Percentiles rank a stretch among this genome's conserved stretches.
These are phyloP conservation scores for Phorcus lineatus DNA, from an alignment of 2,888 invertebrate genomes.

Conservation along the genomic window DNA sequence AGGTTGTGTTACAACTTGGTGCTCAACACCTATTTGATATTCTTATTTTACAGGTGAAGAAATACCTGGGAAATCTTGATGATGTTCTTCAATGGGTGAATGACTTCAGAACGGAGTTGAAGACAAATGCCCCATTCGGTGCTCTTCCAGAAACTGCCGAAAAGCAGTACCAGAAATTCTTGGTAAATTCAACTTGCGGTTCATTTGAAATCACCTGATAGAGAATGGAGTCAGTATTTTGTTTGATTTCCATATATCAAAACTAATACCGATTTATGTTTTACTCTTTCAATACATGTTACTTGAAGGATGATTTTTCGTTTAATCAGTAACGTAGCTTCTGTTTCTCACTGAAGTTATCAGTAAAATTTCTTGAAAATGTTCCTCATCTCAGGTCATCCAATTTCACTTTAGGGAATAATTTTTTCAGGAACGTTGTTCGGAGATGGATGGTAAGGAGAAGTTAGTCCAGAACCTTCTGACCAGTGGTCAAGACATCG, in stretches of 20 bases:
- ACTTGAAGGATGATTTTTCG: too few species aligned
- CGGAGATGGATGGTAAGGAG: slow-evolving; percentile 65
- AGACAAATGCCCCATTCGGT: slow-evolving; percentile 70
- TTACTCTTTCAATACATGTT: too few species aligned
- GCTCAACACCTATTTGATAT: too few species aligned
- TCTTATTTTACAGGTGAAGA: slow-evolving; percentile 67
- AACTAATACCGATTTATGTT: too few species aligned
- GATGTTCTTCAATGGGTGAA: slow-evolving; percentile 70
- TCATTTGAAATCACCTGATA: background rate
- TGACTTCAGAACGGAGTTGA: slow-evolving; percentile 69
- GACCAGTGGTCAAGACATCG: slow-evolving; percentile 71
- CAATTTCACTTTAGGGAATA: too few species aligned
- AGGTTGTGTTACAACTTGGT: too few species aligned
- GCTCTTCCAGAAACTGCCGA: slow-evolving; percentile 73
- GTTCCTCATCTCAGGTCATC: too few species aligned
- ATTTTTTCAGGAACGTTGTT: slow-evolving; percentile 61
- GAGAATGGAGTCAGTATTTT: background rate
- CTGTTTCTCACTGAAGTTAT: too few species aligned
- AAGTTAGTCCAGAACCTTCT: slow-evolving; percentile 66
- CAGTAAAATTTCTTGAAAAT: too few species aligned
- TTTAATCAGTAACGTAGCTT: too few species aligned
- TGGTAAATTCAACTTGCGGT: slow-evolving; percentile 49
- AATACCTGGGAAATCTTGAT: slow-evolving; percentile 72
- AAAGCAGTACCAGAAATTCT: slow-evolving; percentile 69
- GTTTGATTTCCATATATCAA: too few species aligned